Evolutionary conservation across 2,113 vertebrate species (phyloP), one percentile per base, ranked within the genome.

Genomic region (Electrona antarctica): DNA sequence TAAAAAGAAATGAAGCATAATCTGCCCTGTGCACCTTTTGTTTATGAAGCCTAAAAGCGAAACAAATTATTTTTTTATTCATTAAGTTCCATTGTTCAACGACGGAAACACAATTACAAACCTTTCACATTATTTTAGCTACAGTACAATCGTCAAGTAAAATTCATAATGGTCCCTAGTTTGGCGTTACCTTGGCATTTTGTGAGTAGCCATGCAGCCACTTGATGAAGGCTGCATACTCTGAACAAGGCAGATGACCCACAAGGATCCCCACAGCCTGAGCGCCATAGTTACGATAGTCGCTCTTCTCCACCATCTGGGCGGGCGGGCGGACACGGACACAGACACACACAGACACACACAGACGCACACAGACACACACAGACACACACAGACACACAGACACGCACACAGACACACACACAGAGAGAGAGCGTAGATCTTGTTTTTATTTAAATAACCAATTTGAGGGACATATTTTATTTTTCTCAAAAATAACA

Each of bases 251-350:
- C 82, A 97, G 91, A 77, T 92, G 92, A 29, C 77, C 81, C 48
- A 94, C 91, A 69, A 99, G 81, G 77, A 89, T 90, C 1, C 93
- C 93, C 52, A 98, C 79, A 48, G 95, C 91, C 79, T 95, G 94
- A 0, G 97, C 94, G 4, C 95, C 95, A 0, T 90, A 87, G 0
- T 77, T 92, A 13, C 97, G 94, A 73, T 93, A 96, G 21, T 99
- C 97, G 1, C 91, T 88, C 78, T 96, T 98, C 78, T 99, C 97
- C 29, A 95, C 93, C 78, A 97, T 96, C 97, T 99, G 63, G n/a
- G 91, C 5, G 73, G 12, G 9, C 12, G 12, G 10, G 2, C n/a
- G n/a, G n/a, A n/a, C n/a, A n/a, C 8, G 10, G 7, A 9, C 8
- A 52, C 10, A 13, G 10, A 4, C n/a, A 13, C 55, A 57, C 55